A percentile compares a stretch with the other conserved stretches of the same genome.
phyloP scores from a whole-genome alignment of 2,888 invertebrate genomes.

The Spatulosminthurus flaviceps region DNA sequence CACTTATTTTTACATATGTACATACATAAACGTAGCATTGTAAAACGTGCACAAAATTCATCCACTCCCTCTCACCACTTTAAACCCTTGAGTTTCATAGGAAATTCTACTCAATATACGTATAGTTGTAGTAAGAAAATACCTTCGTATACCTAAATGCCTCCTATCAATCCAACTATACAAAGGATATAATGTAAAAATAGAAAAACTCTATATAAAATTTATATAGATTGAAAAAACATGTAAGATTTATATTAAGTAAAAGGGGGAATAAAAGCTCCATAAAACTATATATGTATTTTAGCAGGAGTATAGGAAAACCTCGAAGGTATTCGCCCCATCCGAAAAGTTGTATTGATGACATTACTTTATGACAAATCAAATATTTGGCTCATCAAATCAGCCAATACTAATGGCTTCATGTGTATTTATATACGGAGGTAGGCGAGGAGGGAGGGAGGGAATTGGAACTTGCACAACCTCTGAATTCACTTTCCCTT shows the following conservation, averaged over 20 bases:
- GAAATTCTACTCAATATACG: no score
- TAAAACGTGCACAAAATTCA: background rate
- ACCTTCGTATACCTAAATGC: no score
- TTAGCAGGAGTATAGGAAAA: background rate
- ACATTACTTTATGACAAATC: slow-evolving; percentile 47
- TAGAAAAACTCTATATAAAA: no score
- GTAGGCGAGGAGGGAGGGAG: background rate
- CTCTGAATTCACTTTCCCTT: background rate
- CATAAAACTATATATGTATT: no score
- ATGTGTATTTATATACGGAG: slow-evolving; percentile 3
- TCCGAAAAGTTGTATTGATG: background rate
- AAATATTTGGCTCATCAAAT: slow-evolving; percentile 48
- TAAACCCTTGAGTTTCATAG: no score
- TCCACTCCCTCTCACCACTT: no score
- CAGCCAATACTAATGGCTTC: slow-evolving; percentile 43
- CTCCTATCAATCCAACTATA: no score
- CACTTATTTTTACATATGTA: background rate
- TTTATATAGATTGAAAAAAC: no score
- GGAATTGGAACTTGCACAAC: background rate
- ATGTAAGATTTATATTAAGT: no score
- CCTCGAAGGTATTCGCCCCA: background rate
- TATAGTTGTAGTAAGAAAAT: no score
- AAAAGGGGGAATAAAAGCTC: no score
- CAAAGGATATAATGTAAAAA: no score
- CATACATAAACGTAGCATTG: background rate